Percentiles rank a stretch among this genome's conserved stretches.
These are phyloP conservation scores for Monochamus alternatus DNA, from an alignment of 2,888 invertebrate genomes.

Conservation along the genomic window DNA sequence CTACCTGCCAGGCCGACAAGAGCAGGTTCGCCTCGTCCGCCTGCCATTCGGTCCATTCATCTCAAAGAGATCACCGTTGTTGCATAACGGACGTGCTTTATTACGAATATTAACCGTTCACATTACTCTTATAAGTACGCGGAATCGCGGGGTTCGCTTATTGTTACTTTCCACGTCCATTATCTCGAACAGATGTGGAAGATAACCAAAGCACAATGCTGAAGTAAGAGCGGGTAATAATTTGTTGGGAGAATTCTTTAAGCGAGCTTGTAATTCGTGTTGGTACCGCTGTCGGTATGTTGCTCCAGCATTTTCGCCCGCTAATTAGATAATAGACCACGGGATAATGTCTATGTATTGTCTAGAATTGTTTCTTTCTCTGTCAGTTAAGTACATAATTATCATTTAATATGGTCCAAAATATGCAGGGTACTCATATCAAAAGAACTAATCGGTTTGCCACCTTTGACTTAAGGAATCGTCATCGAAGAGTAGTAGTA, in stretches of 20 bases:
- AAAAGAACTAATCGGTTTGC: too few relatives aligned
- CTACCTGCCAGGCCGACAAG: neutral
- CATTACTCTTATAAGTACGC: neutral
- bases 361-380: too few relatives aligned
- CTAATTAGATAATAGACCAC: too few relatives aligned
- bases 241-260: slow-evolving; percentile 23
- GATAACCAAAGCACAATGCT: slow-evolving; percentile 7
- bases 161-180: neutral
- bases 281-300: neutral
- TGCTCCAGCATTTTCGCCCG: too few relatives aligned
- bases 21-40: neutral
- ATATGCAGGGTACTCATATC: too few relatives aligned
- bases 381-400: too few relatives aligned
- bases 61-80: neutral
- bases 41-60: neutral
- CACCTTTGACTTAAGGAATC: too few relatives aligned
- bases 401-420: too few relatives aligned
- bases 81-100: neutral
- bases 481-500: too few relatives aligned
- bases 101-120: neutral
- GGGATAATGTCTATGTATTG: too few relatives aligned
- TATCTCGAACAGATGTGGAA: slow-evolving; percentile 16
- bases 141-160: neutral
- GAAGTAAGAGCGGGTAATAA: slow-evolving; percentile 22
- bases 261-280: slow-evolving; percentile 11